Conservation (phyloP, 2,888 invertebrate genomes). For the Calliopum simillimum region DNA sequence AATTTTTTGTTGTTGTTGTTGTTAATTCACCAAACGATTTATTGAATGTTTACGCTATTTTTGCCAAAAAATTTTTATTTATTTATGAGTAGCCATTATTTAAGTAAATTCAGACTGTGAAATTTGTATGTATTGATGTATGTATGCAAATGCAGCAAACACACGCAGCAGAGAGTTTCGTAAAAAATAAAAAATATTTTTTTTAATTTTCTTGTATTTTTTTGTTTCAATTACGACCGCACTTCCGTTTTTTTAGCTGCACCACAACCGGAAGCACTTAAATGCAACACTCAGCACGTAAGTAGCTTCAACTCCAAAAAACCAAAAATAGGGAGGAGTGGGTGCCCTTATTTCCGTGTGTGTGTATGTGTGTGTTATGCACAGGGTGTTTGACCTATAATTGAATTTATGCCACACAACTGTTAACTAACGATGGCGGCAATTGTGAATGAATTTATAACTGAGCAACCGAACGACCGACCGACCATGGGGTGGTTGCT, state of each 20-base stretch:
- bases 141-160: background rate
- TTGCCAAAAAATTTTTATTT: too few species aligned
- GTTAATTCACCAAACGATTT: background rate
- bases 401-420: conserved; percentile 50
- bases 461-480: background rate
- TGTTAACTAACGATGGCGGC: background rate
- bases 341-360: background rate
- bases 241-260: too few species aligned
- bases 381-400: conserved; percentile 61
- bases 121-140: too few species aligned
- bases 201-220: too few species aligned
- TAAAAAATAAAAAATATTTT: too few species aligned
- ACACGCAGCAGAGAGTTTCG: conserved; percentile 28
- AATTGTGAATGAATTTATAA: background rate
- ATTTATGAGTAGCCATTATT: too few species aligned
- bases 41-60: too few species aligned
- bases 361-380: conserved; percentile 37
- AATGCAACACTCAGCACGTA: conserved; percentile 23
- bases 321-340: background rate
- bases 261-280: conserved; percentile 27
- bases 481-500: background rate
- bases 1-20: too few species aligned
- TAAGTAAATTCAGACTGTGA: too few species aligned
- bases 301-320: background rate
- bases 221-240: too few species aligned